Conservation (phyloP, 2,888 invertebrate species). For the Oligia strigilis region DNA sequence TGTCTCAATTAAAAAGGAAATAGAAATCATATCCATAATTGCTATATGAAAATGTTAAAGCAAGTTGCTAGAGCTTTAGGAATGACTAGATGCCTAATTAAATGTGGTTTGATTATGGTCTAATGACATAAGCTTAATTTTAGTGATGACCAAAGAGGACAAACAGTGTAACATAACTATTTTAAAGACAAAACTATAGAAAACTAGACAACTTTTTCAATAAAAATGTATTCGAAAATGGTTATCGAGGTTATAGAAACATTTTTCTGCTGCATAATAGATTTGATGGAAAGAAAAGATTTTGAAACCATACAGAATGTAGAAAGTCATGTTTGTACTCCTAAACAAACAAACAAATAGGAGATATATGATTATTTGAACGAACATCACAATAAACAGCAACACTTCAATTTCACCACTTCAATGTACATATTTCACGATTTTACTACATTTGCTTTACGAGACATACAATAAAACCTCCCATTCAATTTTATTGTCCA, state of each 20-base stretch:
- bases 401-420: background rate
- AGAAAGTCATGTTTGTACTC: background rate
- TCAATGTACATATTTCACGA: background rate
- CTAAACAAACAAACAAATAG: background rate
- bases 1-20: background rate
- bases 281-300: background rate
- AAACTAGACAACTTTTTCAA: slow-evolving; percentile 20
- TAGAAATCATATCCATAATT: slow-evolving; percentile 6
- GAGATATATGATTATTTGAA: background rate
- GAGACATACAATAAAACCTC: slow-evolving; percentile 16
- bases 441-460: slow-evolving; percentile 13
- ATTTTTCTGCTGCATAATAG: background rate
- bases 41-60: background rate
- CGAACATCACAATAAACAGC: background rate
- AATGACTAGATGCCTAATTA: slow-evolving; percentile 27
- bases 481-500: slow-evolving; percentile 9
- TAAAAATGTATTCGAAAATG: slow-evolving; percentile 41
- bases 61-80: background rate
- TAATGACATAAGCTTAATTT: slow-evolving; percentile 28
- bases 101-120: slow-evolving; percentile 13
- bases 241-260: slow-evolving; percentile 13
- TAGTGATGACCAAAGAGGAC: slow-evolving; percentile 33
- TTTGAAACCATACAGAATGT: background rate
- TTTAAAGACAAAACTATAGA: slow-evolving; percentile 32
- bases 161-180: slow-evolving; percentile 33